These are phyloP conservation scores for Ichneumoninae sp. DNA, from an alignment of 2,888 invertebrate genomes.

Conservation along the genomic window DNA sequence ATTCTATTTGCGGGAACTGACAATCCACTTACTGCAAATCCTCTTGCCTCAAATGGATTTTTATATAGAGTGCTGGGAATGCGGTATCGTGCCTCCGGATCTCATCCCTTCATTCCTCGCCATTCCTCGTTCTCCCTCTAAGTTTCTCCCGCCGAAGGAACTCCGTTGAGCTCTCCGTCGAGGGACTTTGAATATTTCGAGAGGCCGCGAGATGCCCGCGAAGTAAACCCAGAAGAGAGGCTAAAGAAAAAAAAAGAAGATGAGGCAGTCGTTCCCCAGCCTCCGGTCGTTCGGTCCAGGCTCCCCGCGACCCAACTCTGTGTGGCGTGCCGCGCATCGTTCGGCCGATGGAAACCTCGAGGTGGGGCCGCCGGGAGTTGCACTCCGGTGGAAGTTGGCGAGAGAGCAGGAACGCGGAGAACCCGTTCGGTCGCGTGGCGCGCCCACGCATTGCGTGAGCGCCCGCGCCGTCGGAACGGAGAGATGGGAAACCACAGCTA, in stretches of 20 bases:
- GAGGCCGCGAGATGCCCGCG: constrained; percentile 33
- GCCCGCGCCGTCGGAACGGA: constrained; percentile 65
- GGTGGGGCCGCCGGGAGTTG: constrained; percentile 60
- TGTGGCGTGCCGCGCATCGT: constrained; percentile 61
- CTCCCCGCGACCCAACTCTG: constrained; percentile 37
- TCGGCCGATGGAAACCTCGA: constrained; percentile 54
- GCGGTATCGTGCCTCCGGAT: constrained; percentile 10
- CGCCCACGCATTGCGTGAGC: constrained; percentile 81
- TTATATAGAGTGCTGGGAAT: neutral
- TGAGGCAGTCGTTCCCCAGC: constrained; percentile 9
- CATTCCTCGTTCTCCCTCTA: neutral
- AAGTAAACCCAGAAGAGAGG: constrained; percentile 12
- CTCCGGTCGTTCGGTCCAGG: constrained; percentile 57
- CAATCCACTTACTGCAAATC: too few relatives aligned
- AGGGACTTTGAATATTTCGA: constrained; percentile 58
- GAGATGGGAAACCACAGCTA: constrained; percentile 55
- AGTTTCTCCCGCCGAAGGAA: constrained; percentile 3
- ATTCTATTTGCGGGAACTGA: too few relatives aligned
- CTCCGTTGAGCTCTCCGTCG: constrained; percentile 5
- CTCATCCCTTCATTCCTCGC: neutral
- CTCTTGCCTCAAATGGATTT: neutral
- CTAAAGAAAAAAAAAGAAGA: constrained; percentile 7
- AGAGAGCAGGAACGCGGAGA: constrained; percentile 72
- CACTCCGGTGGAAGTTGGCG: constrained; percentile 49
- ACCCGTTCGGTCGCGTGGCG: constrained; percentile 84